Conservation (phyloP, 2,113 vertebrate species). For the Pseudonaja textilis region DNA sequence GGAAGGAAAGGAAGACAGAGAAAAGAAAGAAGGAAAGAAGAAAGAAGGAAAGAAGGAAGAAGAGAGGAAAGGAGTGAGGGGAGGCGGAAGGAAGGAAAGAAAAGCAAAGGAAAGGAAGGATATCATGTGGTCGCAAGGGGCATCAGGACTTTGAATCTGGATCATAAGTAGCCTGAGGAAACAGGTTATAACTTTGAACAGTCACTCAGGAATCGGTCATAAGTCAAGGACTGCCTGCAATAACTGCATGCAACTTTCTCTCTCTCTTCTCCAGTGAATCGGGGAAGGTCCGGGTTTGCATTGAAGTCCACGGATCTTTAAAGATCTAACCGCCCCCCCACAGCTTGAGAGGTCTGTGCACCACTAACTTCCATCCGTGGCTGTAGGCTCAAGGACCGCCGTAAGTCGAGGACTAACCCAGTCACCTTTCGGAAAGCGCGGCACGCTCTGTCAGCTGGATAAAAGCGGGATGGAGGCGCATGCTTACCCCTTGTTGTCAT, state of each 20-base stretch:
- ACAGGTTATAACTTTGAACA: neutral
- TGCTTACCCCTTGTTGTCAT: conserved; percentile 83
- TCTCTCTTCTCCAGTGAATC: neutral
- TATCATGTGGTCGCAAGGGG: neutral
- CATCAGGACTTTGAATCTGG: neutral
- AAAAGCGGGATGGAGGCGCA: fast-evolving
- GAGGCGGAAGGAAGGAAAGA: no score
- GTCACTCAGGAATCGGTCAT: neutral
- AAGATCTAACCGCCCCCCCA: neutral
- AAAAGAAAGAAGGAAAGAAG: no score
- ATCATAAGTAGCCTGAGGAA: neutral
- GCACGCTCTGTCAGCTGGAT: neutral
- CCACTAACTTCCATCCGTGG: neutral
- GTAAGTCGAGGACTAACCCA: neutral
- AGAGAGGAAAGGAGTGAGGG: no score
- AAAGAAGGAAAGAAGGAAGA: no score
- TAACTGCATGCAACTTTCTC: neutral
- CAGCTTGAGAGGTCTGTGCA: neutral
- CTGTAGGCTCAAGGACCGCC: neutral
- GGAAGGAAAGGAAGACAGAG: no score
- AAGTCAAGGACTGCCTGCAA: neutral
- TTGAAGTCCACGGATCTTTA: neutral
- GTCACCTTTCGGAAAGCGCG: no score
- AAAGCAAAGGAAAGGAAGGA: no score
- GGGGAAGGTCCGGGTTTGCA: neutral